phyloP scores from a whole-genome alignment of 2,113 vertebrate genomes.

The Hippocampus mohnikei region DNA sequence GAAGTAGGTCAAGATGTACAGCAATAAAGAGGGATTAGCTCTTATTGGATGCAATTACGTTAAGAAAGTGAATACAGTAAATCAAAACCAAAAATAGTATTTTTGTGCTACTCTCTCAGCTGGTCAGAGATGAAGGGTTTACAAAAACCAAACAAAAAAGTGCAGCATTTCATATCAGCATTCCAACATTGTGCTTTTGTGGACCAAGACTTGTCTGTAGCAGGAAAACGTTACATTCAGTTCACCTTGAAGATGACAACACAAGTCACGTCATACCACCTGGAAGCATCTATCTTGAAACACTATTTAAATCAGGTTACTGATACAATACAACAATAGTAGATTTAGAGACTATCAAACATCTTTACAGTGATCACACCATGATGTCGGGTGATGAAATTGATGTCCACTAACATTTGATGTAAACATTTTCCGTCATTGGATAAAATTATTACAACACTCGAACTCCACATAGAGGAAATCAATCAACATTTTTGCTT shows the following conservation, averaged over 20 bases:
- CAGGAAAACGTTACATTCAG: slow-evolving; percentile 63
- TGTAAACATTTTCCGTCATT: slow-evolving; percentile 20
- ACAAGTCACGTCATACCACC: slow-evolving; percentile 34
- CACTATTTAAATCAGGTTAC: slow-evolving; percentile 46
- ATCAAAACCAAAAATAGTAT: not conserved
- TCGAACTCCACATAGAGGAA: not conserved
- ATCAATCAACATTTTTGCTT: not conserved
- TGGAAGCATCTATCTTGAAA: slow-evolving; percentile 36
- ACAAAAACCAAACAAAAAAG: slow-evolving; percentile 4
- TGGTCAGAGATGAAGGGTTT: slow-evolving; percentile 5
- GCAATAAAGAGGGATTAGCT: slow-evolving; percentile 8
- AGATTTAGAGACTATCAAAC: slow-evolving; percentile 52
- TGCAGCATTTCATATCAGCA: slow-evolving; percentile 37
- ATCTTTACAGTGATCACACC: slow-evolving; percentile 49
- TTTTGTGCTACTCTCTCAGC: not conserved
- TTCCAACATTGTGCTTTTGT: slow-evolving; percentile 56
- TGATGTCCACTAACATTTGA: slow-evolving; percentile 38
- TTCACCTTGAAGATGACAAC: slow-evolving; percentile 49
- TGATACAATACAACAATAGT: slow-evolving; percentile 46
- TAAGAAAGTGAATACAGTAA: slow-evolving; percentile 2
- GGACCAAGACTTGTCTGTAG: slow-evolving; percentile 26
- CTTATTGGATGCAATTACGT: slow-evolving; percentile 5
- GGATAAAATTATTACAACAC: slow-evolving; percentile 17
- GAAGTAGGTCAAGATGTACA: not conserved
- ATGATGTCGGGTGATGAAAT: slow-evolving; percentile 35